Conservation (phyloP, 2,888 invertebrate genomes). For the Fragum sueziense region DNA sequence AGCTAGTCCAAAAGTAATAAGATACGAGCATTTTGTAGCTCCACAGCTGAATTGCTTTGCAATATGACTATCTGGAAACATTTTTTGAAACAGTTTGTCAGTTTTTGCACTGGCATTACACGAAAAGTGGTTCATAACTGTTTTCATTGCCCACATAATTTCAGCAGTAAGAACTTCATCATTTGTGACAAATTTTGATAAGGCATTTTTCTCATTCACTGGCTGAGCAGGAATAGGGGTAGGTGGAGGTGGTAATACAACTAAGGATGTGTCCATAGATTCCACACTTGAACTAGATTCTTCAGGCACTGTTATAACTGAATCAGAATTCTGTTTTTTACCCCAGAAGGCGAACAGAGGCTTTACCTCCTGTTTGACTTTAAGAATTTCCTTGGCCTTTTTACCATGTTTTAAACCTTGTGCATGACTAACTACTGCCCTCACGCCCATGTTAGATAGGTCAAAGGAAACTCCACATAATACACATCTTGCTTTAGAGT, state of each 20-base stretch:
- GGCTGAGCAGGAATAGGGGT: not conserved
- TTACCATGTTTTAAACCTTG: conserved; percentile 36
- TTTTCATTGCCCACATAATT: conserved; percentile 44
- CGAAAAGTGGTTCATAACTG: conserved; percentile 33
- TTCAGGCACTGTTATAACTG: conserved; percentile 1
- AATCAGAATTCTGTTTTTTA: conserved; percentile 19
- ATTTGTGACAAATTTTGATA: conserved; percentile 34
- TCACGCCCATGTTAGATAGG: conserved; percentile 32
- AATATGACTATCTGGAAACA: conserved; percentile 31
- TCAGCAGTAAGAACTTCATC: conserved; percentile 35
- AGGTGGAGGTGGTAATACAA: conserved; percentile 27
- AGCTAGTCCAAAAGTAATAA: conserved; percentile 21
- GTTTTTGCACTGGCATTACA: conserved; percentile 39
- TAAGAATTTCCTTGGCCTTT: conserved; percentile 15
- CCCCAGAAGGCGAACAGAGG: conserved; percentile 17
- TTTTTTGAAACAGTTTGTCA: conserved; percentile 20
- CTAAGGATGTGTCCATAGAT: conserved; percentile 12
- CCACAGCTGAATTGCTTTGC: conserved; percentile 26
- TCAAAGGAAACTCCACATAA: conserved; percentile 37
- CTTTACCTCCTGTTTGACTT: conserved; percentile 21
- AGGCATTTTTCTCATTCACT: conserved; percentile 3
- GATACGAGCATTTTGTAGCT: conserved; percentile 20
- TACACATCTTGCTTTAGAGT: conserved; percentile 29
- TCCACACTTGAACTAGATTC: conserved; percentile 3
- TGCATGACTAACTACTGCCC: conserved; percentile 36